phyloP scores from a whole-genome alignment of 1,140 invertebrate genomes.

The Glomeris maerens region DNA sequence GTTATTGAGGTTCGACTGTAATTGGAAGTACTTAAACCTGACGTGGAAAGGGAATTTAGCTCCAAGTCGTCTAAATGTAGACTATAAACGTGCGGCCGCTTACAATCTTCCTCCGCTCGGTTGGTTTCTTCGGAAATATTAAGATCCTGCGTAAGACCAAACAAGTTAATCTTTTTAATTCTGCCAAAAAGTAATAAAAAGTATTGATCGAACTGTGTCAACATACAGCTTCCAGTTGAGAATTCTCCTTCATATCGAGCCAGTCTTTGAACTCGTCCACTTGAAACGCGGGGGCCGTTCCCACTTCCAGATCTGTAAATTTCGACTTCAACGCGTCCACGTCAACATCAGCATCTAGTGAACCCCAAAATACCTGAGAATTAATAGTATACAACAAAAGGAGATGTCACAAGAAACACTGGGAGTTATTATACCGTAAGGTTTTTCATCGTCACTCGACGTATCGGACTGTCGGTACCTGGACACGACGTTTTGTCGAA shows the following conservation, averaged over 20 bases:
- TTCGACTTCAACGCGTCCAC: conserved; percentile 11
- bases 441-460: conserved; percentile 7
- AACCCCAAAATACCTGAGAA: conserved; percentile 1
- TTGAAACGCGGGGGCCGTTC: no score
- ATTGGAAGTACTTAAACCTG: conserved; percentile 14
- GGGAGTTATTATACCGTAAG: background rate
- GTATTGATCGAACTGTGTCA: background rate
- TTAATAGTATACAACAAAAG: background rate
- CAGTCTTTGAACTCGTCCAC: no score
- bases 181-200: background rate
- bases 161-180: background rate
- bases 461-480: background rate
- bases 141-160: background rate
- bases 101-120: background rate
- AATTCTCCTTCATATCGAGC: conserved; percentile 16
- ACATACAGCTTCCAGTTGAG: conserved; percentile 5
- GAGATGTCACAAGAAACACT: background rate
- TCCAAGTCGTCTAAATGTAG: conserved; percentile 20
- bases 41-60: no score
- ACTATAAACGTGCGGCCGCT: conserved; percentile 2
- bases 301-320: conserved; percentile 14
- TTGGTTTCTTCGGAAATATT: background rate
- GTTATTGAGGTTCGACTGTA: conserved; percentile 9
- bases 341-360: conserved; percentile 14
- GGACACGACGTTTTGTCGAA: conserved; percentile 3